phyloP scores from a whole-genome alignment of 2,113 vertebrate genomes.

The Mus pahari region DNA sequence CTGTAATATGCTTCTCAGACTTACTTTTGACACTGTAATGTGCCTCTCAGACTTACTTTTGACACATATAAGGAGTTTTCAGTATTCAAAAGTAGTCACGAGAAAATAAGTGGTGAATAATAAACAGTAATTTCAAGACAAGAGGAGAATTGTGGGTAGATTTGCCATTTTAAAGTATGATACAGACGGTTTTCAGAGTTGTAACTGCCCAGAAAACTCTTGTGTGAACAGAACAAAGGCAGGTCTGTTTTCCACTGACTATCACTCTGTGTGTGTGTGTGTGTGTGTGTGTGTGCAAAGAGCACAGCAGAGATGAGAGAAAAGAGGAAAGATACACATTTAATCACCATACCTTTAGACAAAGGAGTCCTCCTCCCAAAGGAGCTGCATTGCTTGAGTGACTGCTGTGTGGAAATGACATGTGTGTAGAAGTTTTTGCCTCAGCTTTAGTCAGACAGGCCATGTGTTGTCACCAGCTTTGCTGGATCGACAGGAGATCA shows the following conservation, averaged over 20 bases:
- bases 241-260: neutral
- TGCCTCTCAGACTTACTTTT: neutral
- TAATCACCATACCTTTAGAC: neutral
- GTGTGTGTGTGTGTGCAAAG: neutral
- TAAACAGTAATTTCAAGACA: conserved; percentile 30
- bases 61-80: neutral
- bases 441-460: neutral
- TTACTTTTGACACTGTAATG: neutral
- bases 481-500: neutral
- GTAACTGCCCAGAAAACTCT: neutral
- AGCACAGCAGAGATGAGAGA: neutral
- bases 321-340: neutral
- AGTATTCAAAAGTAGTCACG: conserved; percentile 16
- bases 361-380: neutral
- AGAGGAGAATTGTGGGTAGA: neutral
- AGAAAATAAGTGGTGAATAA: neutral
- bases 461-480: neutral
- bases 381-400: neutral
- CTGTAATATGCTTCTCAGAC: neutral
- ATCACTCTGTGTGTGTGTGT: neutral
- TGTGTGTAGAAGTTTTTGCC: neutral
- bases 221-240: neutral
- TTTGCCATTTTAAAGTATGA: neutral
- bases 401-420: neutral
- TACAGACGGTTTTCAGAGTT: neutral